A percentile compares a stretch with the other conserved stretches of the same genome.
These are phyloP conservation scores for Daubentonia madagascariensis DNA, from an alignment of 2,113 vertebrate genomes.

Conservation along the genomic window DNA sequence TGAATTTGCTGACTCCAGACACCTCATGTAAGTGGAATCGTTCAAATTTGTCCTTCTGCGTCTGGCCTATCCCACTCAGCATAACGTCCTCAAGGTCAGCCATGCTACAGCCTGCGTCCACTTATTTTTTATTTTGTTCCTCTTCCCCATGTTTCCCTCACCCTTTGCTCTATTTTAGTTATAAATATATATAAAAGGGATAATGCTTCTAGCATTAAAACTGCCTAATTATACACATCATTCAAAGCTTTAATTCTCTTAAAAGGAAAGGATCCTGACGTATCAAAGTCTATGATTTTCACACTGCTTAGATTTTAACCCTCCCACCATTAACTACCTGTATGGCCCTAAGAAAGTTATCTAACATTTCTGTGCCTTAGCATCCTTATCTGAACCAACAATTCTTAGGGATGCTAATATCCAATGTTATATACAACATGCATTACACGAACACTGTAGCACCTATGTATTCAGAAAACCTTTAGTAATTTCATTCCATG, in stretches of 20 bases:
- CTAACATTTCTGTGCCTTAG: neutral
- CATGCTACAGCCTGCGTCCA: rapidly evolving
- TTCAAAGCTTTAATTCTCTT: slow-evolving; percentile 36
- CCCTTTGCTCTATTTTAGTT: neutral
- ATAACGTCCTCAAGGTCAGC: neutral
- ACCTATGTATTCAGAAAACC: neutral
- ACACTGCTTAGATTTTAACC: neutral
- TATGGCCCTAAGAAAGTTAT: neutral
- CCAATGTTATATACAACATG: neutral
- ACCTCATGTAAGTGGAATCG: rapidly evolving
- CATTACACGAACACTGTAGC: no score
- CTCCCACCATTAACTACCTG: neutral
- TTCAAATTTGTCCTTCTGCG: neutral
- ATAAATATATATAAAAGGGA: neutral
- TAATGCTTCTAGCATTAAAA: slow-evolving; percentile 15
- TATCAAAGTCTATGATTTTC: slow-evolving; percentile 7
- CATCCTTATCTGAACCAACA: neutral
- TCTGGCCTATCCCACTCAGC: neutral
- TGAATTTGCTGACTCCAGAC: no score
- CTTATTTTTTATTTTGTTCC: neutral
- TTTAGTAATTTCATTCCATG: neutral
- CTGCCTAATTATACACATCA: neutral
- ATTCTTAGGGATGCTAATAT: no score
- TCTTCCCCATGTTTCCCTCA: neutral
- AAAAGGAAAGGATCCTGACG: neutral